Conservation (phyloP, 2,888 invertebrate species). For the Sipha maydis region DNA sequence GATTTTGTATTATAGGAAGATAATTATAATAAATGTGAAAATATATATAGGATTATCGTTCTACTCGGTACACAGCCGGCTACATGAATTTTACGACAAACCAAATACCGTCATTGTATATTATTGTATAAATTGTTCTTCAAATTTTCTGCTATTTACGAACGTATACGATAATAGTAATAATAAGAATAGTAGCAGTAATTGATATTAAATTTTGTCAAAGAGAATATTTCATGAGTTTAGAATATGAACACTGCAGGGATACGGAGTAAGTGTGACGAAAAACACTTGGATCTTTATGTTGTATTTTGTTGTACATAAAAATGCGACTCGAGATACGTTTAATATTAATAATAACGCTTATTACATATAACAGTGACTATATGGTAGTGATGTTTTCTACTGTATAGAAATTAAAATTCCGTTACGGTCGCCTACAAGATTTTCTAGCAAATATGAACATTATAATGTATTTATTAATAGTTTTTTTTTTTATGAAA, state of each 20-base stretch:
- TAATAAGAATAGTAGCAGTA: background rate
- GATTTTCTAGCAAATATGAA: slow-evolving; percentile 5
- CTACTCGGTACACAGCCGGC: background rate
- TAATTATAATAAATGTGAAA: slow-evolving; percentile 58
- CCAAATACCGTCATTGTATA: slow-evolving; percentile 22
- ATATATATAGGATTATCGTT: slow-evolving; percentile 41
- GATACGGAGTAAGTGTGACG: background rate
- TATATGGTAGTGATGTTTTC: background rate
- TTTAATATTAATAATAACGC: background rate
- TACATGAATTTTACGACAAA: slow-evolving; percentile 20
- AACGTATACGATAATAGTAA: slow-evolving; percentile 1
- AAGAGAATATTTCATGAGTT: slow-evolving; percentile 4
- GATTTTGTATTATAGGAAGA: slow-evolving; percentile 46
- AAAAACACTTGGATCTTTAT: background rate
- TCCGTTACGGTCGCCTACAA: slow-evolving; percentile 42
- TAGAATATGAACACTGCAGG: slow-evolving; percentile 1
- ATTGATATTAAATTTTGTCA: slow-evolving; percentile 20
- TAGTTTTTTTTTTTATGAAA: background rate
- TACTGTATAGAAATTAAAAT: slow-evolving; percentile 32
- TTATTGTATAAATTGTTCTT: slow-evolving; percentile 30
- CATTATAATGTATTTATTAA: background rate
- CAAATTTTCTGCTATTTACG: background rate
- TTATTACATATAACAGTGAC: background rate
- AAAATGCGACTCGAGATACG: background rate
- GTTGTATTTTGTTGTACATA: background rate